phyloP scores from a whole-genome alignment of 1,140 invertebrate genomes.

The Frieseomelitta varia region DNA sequence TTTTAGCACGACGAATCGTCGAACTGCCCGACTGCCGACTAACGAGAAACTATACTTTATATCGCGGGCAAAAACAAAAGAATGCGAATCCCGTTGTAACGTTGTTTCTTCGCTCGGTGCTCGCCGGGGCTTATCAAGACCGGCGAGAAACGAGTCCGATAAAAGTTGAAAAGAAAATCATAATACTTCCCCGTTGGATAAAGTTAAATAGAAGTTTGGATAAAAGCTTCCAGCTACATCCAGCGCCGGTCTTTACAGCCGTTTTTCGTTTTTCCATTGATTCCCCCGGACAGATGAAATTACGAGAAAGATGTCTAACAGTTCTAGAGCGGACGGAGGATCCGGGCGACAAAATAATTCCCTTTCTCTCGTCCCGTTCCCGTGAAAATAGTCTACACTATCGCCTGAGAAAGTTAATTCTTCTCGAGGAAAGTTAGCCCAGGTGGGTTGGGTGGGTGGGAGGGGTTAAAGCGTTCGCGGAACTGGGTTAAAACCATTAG shows the following conservation, averaged over 20 bases:
- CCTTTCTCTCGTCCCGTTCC: too few relatives aligned
- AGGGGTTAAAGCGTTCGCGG: background rate
- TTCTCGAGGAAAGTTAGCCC: background rate
- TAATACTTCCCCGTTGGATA: background rate
- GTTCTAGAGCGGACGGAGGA: background rate
- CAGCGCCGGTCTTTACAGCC: background rate
- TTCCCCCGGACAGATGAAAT: slow-evolving; percentile 7
- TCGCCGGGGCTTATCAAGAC: too few relatives aligned
- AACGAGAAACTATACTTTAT: slow-evolving; percentile 7
- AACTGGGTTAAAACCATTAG: slow-evolving; percentile 42
- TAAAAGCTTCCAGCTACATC: background rate
- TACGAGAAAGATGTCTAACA: background rate
- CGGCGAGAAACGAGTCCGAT: too few relatives aligned
- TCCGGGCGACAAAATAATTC: slow-evolving; percentile 1
- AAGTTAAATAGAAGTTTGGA: background rate
- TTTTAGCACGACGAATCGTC: slow-evolving; percentile 54
- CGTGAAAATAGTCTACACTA: slow-evolving; percentile 14
- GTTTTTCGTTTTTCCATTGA: background rate
- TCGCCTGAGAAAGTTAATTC: slow-evolving; percentile 4
- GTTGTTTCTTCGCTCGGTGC: background rate
- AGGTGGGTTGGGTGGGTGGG: too few relatives aligned
- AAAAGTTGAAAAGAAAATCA: background rate
- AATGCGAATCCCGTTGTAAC: background rate
- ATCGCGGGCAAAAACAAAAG: background rate
- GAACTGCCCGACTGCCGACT: background rate